Evolutionary conservation across 2,888 invertebrate genomes (phyloP).

Genomic region (Platynereis dumerilii): DNA sequence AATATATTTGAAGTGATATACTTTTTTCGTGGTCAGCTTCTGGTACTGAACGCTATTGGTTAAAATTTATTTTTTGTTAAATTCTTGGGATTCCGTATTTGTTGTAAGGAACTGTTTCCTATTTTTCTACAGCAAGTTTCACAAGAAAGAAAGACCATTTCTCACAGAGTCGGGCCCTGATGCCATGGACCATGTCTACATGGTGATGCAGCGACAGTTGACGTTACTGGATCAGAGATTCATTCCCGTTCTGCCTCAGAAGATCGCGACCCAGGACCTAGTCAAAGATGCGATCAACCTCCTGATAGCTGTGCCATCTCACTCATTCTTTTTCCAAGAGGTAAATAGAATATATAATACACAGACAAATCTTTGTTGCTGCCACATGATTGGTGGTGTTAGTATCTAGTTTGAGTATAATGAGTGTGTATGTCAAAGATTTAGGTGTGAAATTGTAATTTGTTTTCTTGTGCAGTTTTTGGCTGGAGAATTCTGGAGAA

Average conservation of each 20-base stretch:
- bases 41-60: background rate
- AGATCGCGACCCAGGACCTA: slow-evolving; percentile 40
- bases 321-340: slow-evolving; percentile 44
- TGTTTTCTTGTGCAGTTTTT: too few relatives aligned
- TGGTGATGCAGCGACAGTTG: slow-evolving; percentile 37
- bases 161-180: slow-evolving; percentile 53
- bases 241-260: slow-evolving; percentile 20
- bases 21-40: too few relatives aligned
- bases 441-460: background rate
- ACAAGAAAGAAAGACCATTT: slow-evolving; percentile 36
- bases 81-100: too few relatives aligned
- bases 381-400: too few relatives aligned
- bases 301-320: slow-evolving; percentile 54
- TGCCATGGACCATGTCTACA: slow-evolving; percentile 47
- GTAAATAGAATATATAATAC: slow-evolving; percentile 41
- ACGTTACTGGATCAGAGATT: slow-evolving; percentile 41
- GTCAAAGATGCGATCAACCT: slow-evolving; percentile 49
- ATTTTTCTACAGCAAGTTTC: background rate
- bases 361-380: background rate
- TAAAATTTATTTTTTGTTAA: background rate
- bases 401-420: too few relatives aligned
- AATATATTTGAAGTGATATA: too few relatives aligned
- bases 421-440: slow-evolving; percentile 1
- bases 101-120: too few relatives aligned
- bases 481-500: too few relatives aligned